Percentiles rank a stretch among this genome's conserved stretches.
Conservation (phyloP, 2,113 vertebrate genomes). For the Melanerpes formicivorus region DNA sequence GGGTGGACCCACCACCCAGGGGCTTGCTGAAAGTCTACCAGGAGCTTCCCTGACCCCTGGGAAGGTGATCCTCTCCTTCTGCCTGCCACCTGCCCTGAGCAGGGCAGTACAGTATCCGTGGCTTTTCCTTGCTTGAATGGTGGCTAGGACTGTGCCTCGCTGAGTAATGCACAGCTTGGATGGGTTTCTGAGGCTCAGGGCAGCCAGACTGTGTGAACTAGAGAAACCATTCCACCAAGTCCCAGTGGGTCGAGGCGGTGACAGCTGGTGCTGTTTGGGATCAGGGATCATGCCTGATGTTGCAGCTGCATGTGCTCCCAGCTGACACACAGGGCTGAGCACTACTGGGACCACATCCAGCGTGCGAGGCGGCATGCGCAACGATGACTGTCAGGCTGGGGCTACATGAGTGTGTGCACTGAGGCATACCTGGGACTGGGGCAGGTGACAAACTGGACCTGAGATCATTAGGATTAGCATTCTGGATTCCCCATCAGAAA, state of each 20-base stretch:
- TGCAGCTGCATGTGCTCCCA: neutral
- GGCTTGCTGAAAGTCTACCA: neutral
- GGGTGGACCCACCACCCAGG: neutral
- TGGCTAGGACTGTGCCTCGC: neutral
- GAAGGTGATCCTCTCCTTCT: neutral
- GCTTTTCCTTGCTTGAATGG: neutral
- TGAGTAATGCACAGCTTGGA: neutral
- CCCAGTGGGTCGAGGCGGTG: neutral
- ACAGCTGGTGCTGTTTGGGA: slow-evolving; percentile 42
- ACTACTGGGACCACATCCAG: neutral
- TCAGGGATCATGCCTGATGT: neutral
- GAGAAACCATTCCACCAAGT: neutral
- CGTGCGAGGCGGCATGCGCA: fast-evolving
- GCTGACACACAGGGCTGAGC: slow-evolving; percentile 7
- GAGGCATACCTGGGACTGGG: neutral
- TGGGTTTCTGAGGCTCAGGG: neutral
- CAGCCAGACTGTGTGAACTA: neutral
- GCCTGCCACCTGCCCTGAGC: fast-evolving
- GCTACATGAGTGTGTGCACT: neutral
- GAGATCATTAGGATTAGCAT: neutral
- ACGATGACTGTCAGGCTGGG: neutral
- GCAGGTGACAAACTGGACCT: neutral
- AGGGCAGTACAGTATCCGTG: neutral
- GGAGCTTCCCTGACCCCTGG: neutral
- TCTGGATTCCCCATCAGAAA: neutral